Evolutionary conservation across 2,113 vertebrate species (phyloP), one percentile per base, ranked within the genome.

Genomic region (Tyrannus savana): DNA sequence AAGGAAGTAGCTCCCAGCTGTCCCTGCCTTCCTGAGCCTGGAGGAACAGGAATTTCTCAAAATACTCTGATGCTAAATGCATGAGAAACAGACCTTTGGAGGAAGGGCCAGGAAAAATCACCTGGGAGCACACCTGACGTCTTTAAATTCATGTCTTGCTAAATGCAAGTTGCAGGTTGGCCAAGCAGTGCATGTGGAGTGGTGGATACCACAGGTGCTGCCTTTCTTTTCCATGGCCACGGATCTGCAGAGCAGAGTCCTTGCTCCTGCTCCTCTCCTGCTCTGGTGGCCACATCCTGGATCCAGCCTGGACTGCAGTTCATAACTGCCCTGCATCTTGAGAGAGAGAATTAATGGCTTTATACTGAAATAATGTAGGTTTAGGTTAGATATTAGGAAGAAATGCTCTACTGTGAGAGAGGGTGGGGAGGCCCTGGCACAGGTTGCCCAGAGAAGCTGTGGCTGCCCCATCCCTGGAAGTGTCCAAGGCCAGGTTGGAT

Each of bases 1-100:
- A 91, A 93, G 74, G 84, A 73, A 89, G 78, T 7, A 72, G 28
- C 58, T 39, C 14, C 59, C 50, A 92, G 73, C 71, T 91, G 75
- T 72, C 66, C 66, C 64, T 78, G 41, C 46, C 56, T 81, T 58
- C 75, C 33, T 55, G 37, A 90, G 35, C 41, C 59, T 86, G 60
- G 19, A 84, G 76, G 44, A 74, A 11, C 12, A 84, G 39, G 18
- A 69, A 25, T 71, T 81, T 49, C 80, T 81, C n/a, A 19, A 89
- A 62, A 60, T 16, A 41, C 4, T 53, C 3, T 1, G 19, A 41
- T 62, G 52, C 28, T 73, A 50, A 86, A 58, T 22, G 3, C 4
- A 13, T 58, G 46, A 72, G 73, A 73, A 93, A 73, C 9, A 44
- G 31, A 39, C 19, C 39, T 66, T 73, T 79, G 60, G 93, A 74